Evolutionary conservation across 1,140 invertebrate species (phyloP).

Genomic region (Saccostrea echinata): DNA sequence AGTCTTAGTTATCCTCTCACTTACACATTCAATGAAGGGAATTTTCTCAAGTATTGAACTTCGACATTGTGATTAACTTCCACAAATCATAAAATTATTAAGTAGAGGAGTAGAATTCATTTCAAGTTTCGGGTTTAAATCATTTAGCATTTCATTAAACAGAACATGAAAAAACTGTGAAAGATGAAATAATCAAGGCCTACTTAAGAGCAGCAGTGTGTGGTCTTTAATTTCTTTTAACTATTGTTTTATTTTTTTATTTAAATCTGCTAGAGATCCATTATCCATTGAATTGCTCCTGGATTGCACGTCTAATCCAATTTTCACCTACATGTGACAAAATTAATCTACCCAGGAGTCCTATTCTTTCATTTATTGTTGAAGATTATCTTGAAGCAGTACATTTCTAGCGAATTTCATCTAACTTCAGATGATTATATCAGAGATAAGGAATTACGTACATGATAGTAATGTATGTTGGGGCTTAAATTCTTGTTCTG

Average conservation of each 20-base stretch:
- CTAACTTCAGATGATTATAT: background rate
- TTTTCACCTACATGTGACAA: constrained; percentile 27
- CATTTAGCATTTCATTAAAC: no score
- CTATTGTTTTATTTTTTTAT: background rate
- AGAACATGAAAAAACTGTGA: background rate
- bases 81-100: no score
- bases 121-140: no score
- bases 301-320: background rate
- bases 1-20: background rate
- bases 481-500: no score
- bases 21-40: background rate
- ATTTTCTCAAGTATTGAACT: no score
- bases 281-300: background rate
- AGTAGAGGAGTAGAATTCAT: no score
- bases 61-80: no score
- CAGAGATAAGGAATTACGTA: no score
- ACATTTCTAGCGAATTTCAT: background rate
- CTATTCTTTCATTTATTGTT: background rate
- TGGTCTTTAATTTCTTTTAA: background rate
- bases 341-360: background rate
- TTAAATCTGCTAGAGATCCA: background rate
- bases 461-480: no score
- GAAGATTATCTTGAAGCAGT: no score
- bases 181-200: background rate
- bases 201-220: background rate